Evolutionary conservation across 30 jellyfish, hydroid and myxozoan species (phyloP), one percentile per base, ranked within the genome.

Genomic region (Turritopsis rubra): DNA sequence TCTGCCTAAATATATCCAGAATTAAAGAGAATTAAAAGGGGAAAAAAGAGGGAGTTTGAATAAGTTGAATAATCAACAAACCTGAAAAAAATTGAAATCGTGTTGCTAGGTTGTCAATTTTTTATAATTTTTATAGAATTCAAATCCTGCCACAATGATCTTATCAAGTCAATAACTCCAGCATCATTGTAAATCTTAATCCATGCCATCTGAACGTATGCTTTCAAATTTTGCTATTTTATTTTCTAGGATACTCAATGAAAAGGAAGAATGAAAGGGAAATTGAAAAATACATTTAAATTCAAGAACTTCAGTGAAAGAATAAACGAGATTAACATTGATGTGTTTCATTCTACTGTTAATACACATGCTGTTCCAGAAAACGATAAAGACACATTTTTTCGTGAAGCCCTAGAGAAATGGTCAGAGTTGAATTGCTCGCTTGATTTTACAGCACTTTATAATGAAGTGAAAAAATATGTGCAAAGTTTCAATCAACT

Each of bases 371-470:
- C 87, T 26, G 82, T 92, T 54, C 96, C 98, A 5, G 95, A 85
- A 18, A 89, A 89, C 27, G 95, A 89, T 73, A 85, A 92, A 25
- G 98, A 92, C 28, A 87, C 98, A 30, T 92, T 87, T 75, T 92
- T 92, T 79, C 84, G 90, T 29, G 98, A 92, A 87, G 28, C 83
- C n/a, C 78, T 92, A 52, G 81, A 80, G 26, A 87, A 84, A 73
- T 92, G 96, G 98, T 18, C 81, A 8, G 96, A 88, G n/a, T 84
- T 92, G 81, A 88, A 92, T 79, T 92, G 98, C 54, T 75, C 96
- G 16, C 81, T 88, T 26, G 88, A 87, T 72, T 92, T 87, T 25
- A 75, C 83, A 17, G 20, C 27, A 52, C 84, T 87, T 74, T 30
- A 89, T 71, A 74, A 72, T 66, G 95, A 88, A 71, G 81, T 92